Evolutionary conservation across 2,797 vertebrate species (phyloP).

Genomic region (Austrolebias charrua): DNA sequence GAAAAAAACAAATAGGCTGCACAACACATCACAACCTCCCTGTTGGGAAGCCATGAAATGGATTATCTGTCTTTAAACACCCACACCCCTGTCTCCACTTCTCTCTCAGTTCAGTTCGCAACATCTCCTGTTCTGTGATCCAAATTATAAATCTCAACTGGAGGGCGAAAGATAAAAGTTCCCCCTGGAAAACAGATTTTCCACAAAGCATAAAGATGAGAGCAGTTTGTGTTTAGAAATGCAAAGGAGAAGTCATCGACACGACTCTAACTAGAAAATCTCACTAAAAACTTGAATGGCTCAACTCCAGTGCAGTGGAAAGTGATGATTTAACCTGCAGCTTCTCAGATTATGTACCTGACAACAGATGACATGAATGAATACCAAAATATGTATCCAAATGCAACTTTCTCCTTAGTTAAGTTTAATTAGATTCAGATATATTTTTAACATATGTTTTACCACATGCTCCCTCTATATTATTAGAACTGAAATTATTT

Average conservation of each 20-base stretch:
- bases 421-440: neutral
- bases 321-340: neutral
- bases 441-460: neutral
- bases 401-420: neutral
- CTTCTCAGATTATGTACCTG: neutral
- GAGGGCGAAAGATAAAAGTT: slow-evolving; percentile 70
- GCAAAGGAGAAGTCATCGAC: slow-evolving; percentile 18
- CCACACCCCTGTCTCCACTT: slow-evolving; percentile 62
- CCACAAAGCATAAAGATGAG: slow-evolving; percentile 67
- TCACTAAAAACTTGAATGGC: neutral
- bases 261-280: slow-evolving; percentile 15
- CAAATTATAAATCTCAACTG: slow-evolving; percentile 76
- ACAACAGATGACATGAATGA: neutral
- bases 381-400: neutral
- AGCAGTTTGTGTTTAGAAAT: slow-evolving; percentile 26
- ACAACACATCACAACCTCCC: slow-evolving; percentile 64
- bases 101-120: slow-evolving; percentile 52
- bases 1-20: slow-evolving; percentile 71
- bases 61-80: slow-evolving; percentile 78
- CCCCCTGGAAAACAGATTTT: slow-evolving; percentile 64
- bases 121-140: slow-evolving; percentile 69
- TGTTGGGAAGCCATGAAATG: slow-evolving; percentile 65
- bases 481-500: neutral
- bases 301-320: slow-evolving; percentile 1
- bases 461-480: neutral